These are phyloP conservation scores for Pteria penguin DNA, from an alignment of 2,888 invertebrate species.

Conservation along the genomic window DNA sequence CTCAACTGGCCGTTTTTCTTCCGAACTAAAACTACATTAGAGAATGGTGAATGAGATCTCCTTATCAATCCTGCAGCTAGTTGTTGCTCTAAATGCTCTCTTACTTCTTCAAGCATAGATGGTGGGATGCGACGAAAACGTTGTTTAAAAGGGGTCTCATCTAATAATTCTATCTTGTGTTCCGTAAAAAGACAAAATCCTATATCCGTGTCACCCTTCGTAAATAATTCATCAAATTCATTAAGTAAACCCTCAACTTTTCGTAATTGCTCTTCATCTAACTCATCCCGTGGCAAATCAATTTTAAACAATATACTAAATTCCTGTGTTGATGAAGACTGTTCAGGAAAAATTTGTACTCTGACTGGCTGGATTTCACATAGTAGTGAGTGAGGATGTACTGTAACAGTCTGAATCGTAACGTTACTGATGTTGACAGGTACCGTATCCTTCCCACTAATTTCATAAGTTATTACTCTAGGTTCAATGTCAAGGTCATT, in stretches of 20 bases:
- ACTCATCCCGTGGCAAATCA: too few species aligned
- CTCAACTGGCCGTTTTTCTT: too few species aligned
- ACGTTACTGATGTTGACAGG: constrained; percentile 12
- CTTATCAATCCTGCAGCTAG: constrained; percentile 14
- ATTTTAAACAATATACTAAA: too few species aligned
- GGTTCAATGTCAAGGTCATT: constrained; percentile 5
- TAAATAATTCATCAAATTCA: neutral
- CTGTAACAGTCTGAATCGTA: neutral
- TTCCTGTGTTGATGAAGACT: neutral
- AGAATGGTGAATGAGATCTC: constrained; percentile 10
- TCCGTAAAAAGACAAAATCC: constrained; percentile 1
- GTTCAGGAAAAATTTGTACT: neutral
- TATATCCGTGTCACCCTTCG: constrained; percentile 19
- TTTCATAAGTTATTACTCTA: constrained; percentile 3
- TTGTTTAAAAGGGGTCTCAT: constrained; percentile 26
- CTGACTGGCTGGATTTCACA: constrained; percentile 2
- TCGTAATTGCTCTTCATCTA: neutral
- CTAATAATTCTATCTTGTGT: too few species aligned
- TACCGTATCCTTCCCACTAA: neutral
- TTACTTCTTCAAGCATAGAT: constrained; percentile 31
- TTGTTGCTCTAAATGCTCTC: neutral
- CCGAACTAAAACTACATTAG: neutral
- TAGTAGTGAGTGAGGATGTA: constrained; percentile 2
- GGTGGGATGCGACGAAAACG: constrained; percentile 29
- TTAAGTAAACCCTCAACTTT: neutral